These are phyloP conservation scores for Rhagonycha fulva DNA, from an alignment of 2,888 invertebrate genomes.

Conservation along the genomic window DNA sequence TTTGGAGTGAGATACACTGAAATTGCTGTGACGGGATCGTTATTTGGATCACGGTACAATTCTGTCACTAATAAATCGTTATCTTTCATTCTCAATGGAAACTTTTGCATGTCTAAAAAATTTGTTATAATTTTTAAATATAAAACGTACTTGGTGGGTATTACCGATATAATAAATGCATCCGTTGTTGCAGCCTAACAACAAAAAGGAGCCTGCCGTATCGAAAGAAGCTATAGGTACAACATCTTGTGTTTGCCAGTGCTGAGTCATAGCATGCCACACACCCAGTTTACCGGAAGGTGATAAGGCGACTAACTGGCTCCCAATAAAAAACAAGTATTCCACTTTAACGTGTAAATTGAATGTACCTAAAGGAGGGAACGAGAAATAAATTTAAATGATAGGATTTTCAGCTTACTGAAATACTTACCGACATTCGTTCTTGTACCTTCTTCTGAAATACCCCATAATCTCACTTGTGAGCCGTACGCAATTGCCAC, in stretches of 20 bases:
- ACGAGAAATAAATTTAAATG: background rate
- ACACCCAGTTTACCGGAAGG: slow-evolving; percentile 94
- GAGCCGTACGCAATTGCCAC: slow-evolving; percentile 80
- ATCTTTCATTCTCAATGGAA: slow-evolving; percentile 97
- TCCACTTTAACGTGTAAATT: slow-evolving; percentile 92
- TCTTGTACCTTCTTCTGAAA: slow-evolving; percentile 75
- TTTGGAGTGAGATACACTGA: slow-evolving; percentile 99
- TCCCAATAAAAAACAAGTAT: slow-evolving; percentile 96
- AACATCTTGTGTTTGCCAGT: slow-evolving; percentile 98
- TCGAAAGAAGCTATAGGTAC: slow-evolving; percentile 95
- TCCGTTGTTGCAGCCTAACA: slow-evolving; percentile 95
- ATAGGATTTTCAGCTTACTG: background rate
- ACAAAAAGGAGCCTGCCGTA: slow-evolving; percentile 93
- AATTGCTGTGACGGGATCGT: slow-evolving; percentile 96
- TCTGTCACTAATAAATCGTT: slow-evolving; percentile 97
- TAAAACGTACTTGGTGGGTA: background rate
- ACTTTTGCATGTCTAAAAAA: slow-evolving; percentile 95
- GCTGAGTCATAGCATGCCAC: slow-evolving; percentile 99
- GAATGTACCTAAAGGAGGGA: slow-evolving; percentile 74
- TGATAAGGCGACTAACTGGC: slow-evolving; percentile 94
- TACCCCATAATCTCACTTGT: slow-evolving; percentile 78
- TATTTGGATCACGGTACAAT: slow-evolving; percentile 90
- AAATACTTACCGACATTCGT: slow-evolving; percentile 67
- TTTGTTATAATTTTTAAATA: background rate
- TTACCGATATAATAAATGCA: slow-evolving; percentile 95